Percentiles rank a stretch among this genome's conserved stretches.
phyloP scores from a whole-genome alignment of 2,797 vertebrate species.

The Graptemys geographica region DNA sequence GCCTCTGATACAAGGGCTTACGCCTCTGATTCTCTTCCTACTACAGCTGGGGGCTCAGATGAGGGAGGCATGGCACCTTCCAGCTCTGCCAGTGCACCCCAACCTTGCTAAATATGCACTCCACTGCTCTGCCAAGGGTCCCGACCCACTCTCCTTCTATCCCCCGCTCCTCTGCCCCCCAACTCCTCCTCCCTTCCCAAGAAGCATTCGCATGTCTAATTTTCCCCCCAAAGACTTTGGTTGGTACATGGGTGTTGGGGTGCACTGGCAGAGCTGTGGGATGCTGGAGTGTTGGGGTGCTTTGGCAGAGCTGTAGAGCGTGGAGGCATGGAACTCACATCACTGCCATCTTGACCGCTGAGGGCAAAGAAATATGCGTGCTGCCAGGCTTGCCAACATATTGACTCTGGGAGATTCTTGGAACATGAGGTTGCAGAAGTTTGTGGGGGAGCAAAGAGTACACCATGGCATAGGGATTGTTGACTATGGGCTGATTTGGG shows the following conservation, averaged over 20 bases:
- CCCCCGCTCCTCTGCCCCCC: not conserved
- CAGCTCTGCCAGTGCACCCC: no score
- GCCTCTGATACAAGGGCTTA: no score
- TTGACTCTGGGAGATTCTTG: not conserved
- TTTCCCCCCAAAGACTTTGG: not conserved
- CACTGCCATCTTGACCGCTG: not conserved
- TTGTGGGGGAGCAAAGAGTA: not conserved
- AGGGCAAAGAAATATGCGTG: not conserved
- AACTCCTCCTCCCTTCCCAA: not conserved
- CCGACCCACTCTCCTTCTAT: not conserved
- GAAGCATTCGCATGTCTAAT: not conserved
- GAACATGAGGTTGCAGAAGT: not conserved
- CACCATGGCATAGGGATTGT: not conserved
- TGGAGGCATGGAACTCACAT: not conserved
- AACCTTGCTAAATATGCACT: no score
- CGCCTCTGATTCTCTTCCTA: no score
- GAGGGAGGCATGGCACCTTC: not conserved
- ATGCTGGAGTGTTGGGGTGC: not conserved
- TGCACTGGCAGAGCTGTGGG: not conserved
- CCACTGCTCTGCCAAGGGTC: not conserved
- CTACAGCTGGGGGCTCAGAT: not conserved
- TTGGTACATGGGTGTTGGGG: not conserved
- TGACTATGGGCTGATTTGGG: not conserved
- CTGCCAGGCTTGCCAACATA: not conserved
- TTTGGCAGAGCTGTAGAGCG: not conserved